Base-by-base conservation (phyloP, 2,113 vertebrate species). In the Gracilinanus agilis region DNA sequence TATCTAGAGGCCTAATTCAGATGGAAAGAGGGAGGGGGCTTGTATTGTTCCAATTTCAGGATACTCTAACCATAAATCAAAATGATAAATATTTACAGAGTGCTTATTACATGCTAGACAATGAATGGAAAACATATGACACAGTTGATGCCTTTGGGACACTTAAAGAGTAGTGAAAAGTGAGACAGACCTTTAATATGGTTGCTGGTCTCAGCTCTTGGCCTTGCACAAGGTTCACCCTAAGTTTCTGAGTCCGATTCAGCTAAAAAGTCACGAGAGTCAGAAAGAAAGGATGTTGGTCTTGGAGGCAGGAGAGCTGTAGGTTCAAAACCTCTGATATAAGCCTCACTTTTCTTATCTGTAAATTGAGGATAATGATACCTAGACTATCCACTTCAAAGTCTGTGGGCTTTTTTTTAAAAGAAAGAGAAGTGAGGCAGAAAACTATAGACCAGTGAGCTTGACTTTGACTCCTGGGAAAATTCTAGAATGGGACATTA, bases 21-120 rank as follows among this genome's bases (percentile, higher is more conserved):
- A 24, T 90, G 90, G 89, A 91, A 13, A 53, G 95, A 96, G 29
- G 53, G 24, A 92, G 13, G 10, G 93, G 94, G 34, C 88, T 54
- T 90, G 94, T 83, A 90, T 23, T 34, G 21, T 92, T 93, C 8
- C 90, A 92, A 24, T 53, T 7, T 91, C 92, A 95, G 75, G 44
- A 91, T 61, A 94, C 0, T 0, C 0, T 92, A 55, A 91, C 3
- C 61, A 67, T n/a, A 75, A 75, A 75, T 91, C 53, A 96, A 93
- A 95, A 29, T 21, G 44, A 95, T 16, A 90, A 95, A 40, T 58
- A 94, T 93, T 75, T 95, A 92, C 89, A 56, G 95, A 90, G 13
- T 55, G 88, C 27, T 2, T 94, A 93, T 12, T 13, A 91, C 44
- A 94, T 61, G 34, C 89, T 55, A 94, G 9, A 9, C 91, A 91